Base-by-base conservation (phyloP, 2,888 invertebrate genomes). In the Apocheima hispidaria region DNA sequence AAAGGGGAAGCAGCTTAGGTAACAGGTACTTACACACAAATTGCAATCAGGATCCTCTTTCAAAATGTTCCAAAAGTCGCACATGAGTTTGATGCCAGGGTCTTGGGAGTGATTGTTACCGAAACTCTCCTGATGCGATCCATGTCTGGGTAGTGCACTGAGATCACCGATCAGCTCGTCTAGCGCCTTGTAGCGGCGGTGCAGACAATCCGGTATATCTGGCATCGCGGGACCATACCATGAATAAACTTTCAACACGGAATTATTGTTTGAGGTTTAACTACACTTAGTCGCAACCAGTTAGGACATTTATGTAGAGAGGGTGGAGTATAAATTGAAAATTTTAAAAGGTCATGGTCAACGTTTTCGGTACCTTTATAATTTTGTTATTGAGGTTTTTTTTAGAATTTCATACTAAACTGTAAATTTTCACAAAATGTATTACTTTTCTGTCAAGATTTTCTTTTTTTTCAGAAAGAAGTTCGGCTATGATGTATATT, bases 41-140 rank as follows among this genome's bases (percentile, higher is more conserved):
- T 89, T 74, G 60, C 80, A 83, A 52, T 83, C 72, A 0, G 89
- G 88, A 55, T 90, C 80, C 60, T 88, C 83, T 64, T 88, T 84
- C 1, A 90, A 77, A 60, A 87, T 87, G 35, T 85, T 82, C 92
- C 91, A 91, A 60, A 92, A 87, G 21, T 89, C 76, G 60, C 87
- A 85, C 86, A 91, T 86, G 0, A 91, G 75, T 54, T 81, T 84
- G 20, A 87, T 72, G 14, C 83, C 79, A 1, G 81, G 79, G 2
- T 84, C 79, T 1, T 72, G 68, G 0, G 61, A 55, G 0, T 65
- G 41, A 7, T 30, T 51, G 20, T 38, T 26, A 5, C 21, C 12
- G 0, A 35, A 30, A 40, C 60, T 61, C 6, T 71, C 65, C 2
- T 21, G 33, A 1, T 63, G 49, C 0, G 73, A 60, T 0, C 50